phyloP scores from a whole-genome alignment of 35 echinoderm and acorn worm species.

The Apostichopus californicus region DNA sequence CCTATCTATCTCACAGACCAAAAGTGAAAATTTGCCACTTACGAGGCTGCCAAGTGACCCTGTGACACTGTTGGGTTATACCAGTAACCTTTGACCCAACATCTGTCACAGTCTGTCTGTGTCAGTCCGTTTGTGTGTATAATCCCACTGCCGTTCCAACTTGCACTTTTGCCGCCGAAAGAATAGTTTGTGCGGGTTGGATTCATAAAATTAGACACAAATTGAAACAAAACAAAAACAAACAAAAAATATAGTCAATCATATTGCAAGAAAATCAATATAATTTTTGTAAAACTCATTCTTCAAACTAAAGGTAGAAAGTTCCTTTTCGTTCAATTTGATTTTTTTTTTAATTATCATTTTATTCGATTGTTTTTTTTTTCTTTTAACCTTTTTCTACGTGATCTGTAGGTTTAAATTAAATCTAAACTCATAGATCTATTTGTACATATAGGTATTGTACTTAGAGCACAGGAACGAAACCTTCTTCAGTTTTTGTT shows the following conservation, averaged over 20 bases:
- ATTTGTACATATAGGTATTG: slow-evolving; percentile 30
- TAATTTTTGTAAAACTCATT: not conserved
- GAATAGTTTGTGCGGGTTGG: no score
- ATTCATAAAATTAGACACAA: no score
- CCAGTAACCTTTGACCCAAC: no score
- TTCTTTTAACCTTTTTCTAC: not conserved
- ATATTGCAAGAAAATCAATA: not conserved
- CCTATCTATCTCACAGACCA: no score
- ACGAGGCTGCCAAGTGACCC: no score
- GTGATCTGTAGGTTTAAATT: not conserved
- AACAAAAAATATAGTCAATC: not conserved
- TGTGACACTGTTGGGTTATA: no score
- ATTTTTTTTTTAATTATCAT: not conserved
- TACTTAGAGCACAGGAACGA: slow-evolving; percentile 4
- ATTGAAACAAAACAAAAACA: no score
- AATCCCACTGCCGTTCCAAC: no score
- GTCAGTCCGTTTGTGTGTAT: no score
- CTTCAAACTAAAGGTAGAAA: not conserved
- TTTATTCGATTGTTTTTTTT: not conserved
- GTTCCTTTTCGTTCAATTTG: not conserved
- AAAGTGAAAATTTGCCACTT: no score
- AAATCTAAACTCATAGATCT: not conserved
- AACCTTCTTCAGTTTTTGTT: not conserved
- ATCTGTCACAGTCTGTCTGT: no score
- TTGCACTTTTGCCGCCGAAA: no score